Base-by-base conservation (phyloP, 1,140 invertebrate species). In the Pseudobourletiella spinata region DNA sequence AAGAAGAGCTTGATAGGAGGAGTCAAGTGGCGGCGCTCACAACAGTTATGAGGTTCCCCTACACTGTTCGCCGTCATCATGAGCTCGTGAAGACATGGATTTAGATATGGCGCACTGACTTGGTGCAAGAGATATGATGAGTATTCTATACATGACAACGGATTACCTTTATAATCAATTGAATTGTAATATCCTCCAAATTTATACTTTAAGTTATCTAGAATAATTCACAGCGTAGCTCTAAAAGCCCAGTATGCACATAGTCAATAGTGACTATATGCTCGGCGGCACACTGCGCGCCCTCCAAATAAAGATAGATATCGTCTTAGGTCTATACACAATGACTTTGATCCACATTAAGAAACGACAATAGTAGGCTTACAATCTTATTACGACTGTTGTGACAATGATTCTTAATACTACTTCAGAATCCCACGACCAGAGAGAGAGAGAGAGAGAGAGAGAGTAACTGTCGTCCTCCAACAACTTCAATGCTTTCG, bases 1-100 rank as follows among this genome's bases (percentile, higher is more conserved):
- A n/a, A n/a, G 46, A 48, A 54, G 50, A 54, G 24, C 11, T 11
- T 26, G 28, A 8, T 8, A 54, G 50, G 50, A 54, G 25, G 50
- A 54, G 50, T 28, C 50, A 54, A 4, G 8, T 26, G 50, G 30
- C 28, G 50, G 20, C 30, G 4, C 30, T 6, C 14, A 26, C 8
- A 8, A 22, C 8, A 22, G 30, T 22, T 28, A 30, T 54, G 22
- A 6, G 25, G 14, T 8, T 26, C 30, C 15, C 22, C 50, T 54
- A 22, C 6, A 8, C 22, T 15, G 14, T 22, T 15, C 20, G 8
- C 46, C 11, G 46, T 20, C 35, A 22, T 48, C 44, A 48, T 18
- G 50, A 8, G 50, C 50, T 54, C 50, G 30, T 54, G 50, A 54
- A 54, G 50, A 54, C 50, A 54, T 54, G 20, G 50, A 28, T 26